Evolutionary conservation across 37 sponge, comb jelly and placozoan species (phyloP).

Genomic region (Cliona cf. orientalis): DNA sequence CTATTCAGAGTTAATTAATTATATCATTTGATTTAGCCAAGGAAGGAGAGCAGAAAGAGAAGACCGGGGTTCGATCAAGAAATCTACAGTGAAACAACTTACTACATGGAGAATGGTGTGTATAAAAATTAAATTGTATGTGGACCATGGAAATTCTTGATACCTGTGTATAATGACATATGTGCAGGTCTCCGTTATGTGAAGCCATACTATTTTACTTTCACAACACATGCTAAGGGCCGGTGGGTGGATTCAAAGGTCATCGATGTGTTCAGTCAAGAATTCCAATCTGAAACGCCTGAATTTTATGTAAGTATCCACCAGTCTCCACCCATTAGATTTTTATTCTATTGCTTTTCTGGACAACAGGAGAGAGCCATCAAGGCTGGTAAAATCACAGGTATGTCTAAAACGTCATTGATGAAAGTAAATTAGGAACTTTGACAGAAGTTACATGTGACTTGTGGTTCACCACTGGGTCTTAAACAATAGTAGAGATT

Average conservation of each 20-base stretch:
- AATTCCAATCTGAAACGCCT: constrained; percentile 86
- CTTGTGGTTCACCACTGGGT: no score
- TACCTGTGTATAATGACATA: neutral
- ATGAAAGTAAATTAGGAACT: neutral
- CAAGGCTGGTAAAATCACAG: constrained; percentile 67
- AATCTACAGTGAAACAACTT: constrained; percentile 70
- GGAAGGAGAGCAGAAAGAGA: constrained; percentile 27
- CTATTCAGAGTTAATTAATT: no score
- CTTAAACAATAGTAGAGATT: no score
- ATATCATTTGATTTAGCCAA: neutral
- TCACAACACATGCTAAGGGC: constrained; percentile 82
- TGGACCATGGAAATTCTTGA: neutral
- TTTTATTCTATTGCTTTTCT: neutral
- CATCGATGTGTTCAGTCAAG: constrained; percentile 81
- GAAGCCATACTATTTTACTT: constrained; percentile 86
- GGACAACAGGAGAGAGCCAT: constrained; percentile 70
- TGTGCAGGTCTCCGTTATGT: constrained; percentile 79
- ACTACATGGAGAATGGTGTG: constrained; percentile 78
- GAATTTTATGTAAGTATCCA: constrained; percentile 77
- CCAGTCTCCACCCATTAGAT: neutral
- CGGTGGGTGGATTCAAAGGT: constrained; percentile 85
- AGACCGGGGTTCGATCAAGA: constrained; percentile 58
- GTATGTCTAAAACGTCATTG: constrained; percentile 36
- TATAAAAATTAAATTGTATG: neutral
- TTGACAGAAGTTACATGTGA: neutral